Evolutionary conservation across 2,888 invertebrate species (phyloP), one percentile per base, ranked within the genome.

Genomic region (Lasioglossum pauxillum): DNA sequence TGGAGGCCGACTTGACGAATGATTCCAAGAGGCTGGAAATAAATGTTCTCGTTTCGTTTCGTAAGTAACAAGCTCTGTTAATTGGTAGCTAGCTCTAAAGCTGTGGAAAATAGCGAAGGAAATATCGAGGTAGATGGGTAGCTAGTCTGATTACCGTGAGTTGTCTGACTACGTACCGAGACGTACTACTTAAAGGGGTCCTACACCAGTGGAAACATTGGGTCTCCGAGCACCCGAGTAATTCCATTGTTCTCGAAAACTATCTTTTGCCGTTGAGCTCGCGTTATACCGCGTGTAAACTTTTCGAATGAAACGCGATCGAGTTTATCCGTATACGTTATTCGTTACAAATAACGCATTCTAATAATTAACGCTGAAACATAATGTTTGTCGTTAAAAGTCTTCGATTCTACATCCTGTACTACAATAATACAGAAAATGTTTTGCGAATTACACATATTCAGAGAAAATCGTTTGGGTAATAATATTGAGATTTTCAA

Each of bases 161-260:
- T 53, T 76, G 73, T 16, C 76, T 73, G 53, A 57, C 76, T 83
- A 83, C 35, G 19, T 64, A 73, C 44, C 31, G 53, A 83, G 53
- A 73, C 44, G 27, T 73, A 77, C 73, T 67, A 77, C 84, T 83
- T 73, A 73, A 76, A 72, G 19, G 31, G 83, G 49, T 41, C 46
- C 38, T 49, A 64, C 49, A 23, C 69, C 46, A 16, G 35, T 57
- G 27, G 67, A 41, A n/a, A 41, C 53, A 12, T 73, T 53, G 41
- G 14, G 10, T 83, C 49, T 49, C 60, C 8, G 2, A 12, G 64
- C 67, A 35, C 49, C 23, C 35, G 31, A 75, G 67, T 57, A 27
- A 83, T 71, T 83, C 12, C 75, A 49, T 72, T 41, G 38, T 57
- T 19, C 31, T 60, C n/a, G 31, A 19, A 27, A 83, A 60, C 46